Conservation (phyloP, 2,888 invertebrate species). For the Dinocampus coccinellae region DNA sequence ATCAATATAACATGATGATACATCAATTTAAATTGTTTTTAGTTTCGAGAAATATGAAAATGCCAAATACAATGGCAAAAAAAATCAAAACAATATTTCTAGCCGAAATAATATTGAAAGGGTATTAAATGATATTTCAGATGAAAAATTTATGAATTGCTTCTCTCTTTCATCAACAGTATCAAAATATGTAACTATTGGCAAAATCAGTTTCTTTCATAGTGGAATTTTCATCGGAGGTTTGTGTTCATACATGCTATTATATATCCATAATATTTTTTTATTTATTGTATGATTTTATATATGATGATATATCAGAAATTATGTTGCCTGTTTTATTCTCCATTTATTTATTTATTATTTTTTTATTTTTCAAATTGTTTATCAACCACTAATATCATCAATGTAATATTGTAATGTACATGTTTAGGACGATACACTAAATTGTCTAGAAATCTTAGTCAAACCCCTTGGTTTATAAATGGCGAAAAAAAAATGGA, state of each 20-base stretch:
- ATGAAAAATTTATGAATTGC: constrained; percentile 70
- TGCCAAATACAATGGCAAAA: constrained; percentile 67
- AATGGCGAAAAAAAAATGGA: constrained; percentile 84
- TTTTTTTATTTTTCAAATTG: too few species aligned
- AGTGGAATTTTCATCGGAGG: constrained; percentile 77
- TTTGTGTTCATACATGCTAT: constrained; percentile 53
- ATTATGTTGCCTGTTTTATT: too few species aligned
- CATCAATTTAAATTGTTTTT: constrained; percentile 30
- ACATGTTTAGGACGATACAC: constrained; percentile 79
- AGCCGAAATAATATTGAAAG: constrained; percentile 78
- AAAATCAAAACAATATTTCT: constrained; percentile 71
- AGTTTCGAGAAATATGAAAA: constrained; percentile 70
- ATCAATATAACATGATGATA: not conserved
- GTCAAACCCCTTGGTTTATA: constrained; percentile 95
- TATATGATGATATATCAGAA: too few species aligned
- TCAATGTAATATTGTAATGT: too few species aligned
- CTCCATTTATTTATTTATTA: too few species aligned
- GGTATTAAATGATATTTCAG: constrained; percentile 70
- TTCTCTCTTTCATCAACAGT: constrained; percentile 73
- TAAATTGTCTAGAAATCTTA: constrained; percentile 85
- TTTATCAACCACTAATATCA: too few species aligned
- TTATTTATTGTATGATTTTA: too few species aligned
- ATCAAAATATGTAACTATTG: constrained; percentile 67
- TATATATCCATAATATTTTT: too few species aligned
- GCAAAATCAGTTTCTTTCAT: constrained; percentile 72